Base-by-base conservation (phyloP, 2,113 vertebrate species). In the Symphodus melops region DNA sequence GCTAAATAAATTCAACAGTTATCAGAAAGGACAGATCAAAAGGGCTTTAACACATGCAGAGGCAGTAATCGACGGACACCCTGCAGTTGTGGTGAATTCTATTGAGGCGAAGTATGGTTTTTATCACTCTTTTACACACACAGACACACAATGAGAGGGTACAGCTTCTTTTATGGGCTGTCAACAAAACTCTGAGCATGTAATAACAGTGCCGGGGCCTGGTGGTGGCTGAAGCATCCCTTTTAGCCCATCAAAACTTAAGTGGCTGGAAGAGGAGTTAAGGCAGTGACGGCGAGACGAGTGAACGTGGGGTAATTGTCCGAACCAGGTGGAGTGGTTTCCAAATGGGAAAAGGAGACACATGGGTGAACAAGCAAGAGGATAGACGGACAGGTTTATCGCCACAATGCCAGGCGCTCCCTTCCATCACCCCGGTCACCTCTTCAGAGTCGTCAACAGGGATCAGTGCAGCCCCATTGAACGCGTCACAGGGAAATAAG, bases 241-340 rank as follows among this genome's bases (percentile, higher is more conserved):
- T 92, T 91, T 92, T 92, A 92, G 88, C 86, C 85, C 90, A 83
- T 92, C 91, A 91, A 82, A 70, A 90, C 83, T 91, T 91, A 93
- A 93, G 91, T 93, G 91, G 87, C 84, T 86, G 88, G 89, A 90
- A 90, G 86, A 77, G 83, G 78, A 87, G 88, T 89, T 91, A 93
- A 91, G 87, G 85, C 84, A 79, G 86, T 68, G 11, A 75, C 25
- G 61, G 56, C 44, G 54, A 84, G 89, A 83, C 78, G 63, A 86
- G 74, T 74, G 83, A 77, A 86, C 74, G 36, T 71, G 90, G 57
- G 89, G 88, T 92, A 92, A 93, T 93, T 85, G 91, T 91, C 89
- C 88, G 86, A 74, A 89, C 86, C 88, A 76, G 89, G 76, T 91
- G 90, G 92, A 93, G 91, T 93, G 91, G 84, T 91, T 86, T 85